A percentile compares a stretch with the other conserved stretches of the same genome.
phyloP scores from a whole-genome alignment of 2,888 invertebrate species.

The Hypomecis atomaria region DNA sequence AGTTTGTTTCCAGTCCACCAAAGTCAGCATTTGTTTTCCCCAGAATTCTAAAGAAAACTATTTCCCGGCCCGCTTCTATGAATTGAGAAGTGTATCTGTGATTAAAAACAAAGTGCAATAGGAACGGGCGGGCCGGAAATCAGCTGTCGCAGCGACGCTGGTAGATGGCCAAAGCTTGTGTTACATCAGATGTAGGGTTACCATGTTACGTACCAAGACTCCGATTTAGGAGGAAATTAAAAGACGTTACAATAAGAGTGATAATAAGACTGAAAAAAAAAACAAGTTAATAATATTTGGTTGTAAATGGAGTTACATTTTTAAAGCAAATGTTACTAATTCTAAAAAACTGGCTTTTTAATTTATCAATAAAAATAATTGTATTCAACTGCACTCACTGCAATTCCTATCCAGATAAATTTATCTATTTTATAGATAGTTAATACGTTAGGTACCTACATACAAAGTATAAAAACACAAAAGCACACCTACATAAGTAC shows the following conservation, averaged over 20 bases:
- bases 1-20: background rate
- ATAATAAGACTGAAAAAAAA: too few relatives aligned
- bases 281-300: too few relatives aligned
- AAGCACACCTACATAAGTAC: too few relatives aligned
- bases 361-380: too few relatives aligned
- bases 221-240: background rate
- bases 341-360: too few relatives aligned
- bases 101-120: conserved; percentile 49
- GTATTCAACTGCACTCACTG: too few relatives aligned
- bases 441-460: too few relatives aligned
- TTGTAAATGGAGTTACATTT: too few relatives aligned
- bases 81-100: conserved; percentile 33
- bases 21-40: background rate
- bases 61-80: conserved; percentile 35
- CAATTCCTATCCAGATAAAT: too few relatives aligned
- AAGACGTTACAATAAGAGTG: background rate
- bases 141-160: conserved; percentile 76
- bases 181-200: conserved; percentile 61
- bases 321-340: too few relatives aligned
- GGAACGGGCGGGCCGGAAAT: conserved; percentile 70
- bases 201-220: conserved; percentile 15
- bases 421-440: too few relatives aligned
- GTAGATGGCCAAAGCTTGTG: conserved; percentile 75
- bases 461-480: too few relatives aligned
- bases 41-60: conserved; percentile 23